Evolutionary conservation across 1,140 invertebrate species (phyloP), one percentile per base, ranked within the genome.

Genomic region (Lycorma delicatula): DNA sequence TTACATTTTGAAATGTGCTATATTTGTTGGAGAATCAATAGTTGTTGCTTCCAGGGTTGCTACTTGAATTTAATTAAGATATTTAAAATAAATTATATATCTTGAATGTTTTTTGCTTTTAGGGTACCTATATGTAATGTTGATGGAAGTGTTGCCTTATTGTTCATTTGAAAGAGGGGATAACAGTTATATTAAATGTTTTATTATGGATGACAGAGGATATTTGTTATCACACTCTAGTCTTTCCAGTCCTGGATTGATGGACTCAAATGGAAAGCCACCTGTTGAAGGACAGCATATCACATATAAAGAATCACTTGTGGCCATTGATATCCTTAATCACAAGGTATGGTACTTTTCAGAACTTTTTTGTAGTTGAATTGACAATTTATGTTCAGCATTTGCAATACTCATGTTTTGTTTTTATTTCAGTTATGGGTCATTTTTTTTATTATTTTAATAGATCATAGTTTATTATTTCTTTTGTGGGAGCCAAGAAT

Each of bases 181-280:
- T 13, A 73, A 81, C 62, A 71, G 77, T 1, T 81, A 82, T 60
- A 75, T 87, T n/a, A 88, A 89, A 66, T 97, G 93, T 74, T 90
- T 96, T 64, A 72, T 97, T 12, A 87, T 95, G 80, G 91, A 96
- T 70, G 87, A 94, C 67, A 80, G 83, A 62, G 93, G 93, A 0
- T 95, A 93, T 71, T 72, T 96, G 29, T 78, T 96, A 26, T 87
- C 87, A 1, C 93, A 96, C 77, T 91, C 90, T 5, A 82, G 83
- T 26, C 75, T 91, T 65, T 62, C 62, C 48, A 72, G 71, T 53
- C 74, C 72, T 41, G 73, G 78, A 64, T 31, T 38, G 36, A 54
- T 18, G 31, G 38, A 54, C 2, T 44, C 41, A 7, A n/a, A n/a
- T n/a, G n/a, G n/a, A n/a, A 44, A 44, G 23, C 76, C 77, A 56